Evolutionary conservation across 2,888 invertebrate species (phyloP).

Genomic region (Poecilus cupreus): DNA sequence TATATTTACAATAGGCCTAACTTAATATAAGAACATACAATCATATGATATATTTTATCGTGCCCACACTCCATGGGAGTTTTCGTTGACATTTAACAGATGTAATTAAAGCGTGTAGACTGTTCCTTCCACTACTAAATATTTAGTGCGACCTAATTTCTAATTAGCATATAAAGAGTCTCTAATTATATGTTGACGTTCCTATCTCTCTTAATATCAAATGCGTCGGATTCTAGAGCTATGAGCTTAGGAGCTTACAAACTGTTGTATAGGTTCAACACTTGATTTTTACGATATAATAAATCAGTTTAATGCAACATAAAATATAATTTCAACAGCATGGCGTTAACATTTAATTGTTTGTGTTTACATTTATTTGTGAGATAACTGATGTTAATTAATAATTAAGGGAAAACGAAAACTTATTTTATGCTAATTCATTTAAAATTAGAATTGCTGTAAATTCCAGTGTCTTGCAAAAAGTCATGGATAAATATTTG

Average conservation of each 20-base stretch:
- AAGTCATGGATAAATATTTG: no score
- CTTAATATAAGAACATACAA: neutral
- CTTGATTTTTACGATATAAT: neutral
- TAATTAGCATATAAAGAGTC: slow-evolving; percentile 55
- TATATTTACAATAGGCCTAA: neutral
- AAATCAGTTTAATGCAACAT: slow-evolving; percentile 4
- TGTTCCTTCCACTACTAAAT: slow-evolving; percentile 16
- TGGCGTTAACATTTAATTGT: neutral
- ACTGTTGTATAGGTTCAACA: neutral
- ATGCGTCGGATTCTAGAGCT: slow-evolving; percentile 1
- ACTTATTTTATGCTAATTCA: no score
- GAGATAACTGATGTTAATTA: neutral
- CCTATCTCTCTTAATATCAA: slow-evolving; percentile 7
- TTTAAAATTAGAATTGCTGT: neutral
- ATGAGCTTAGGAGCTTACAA: neutral
- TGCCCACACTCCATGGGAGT: neutral
- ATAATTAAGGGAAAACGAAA: no score
- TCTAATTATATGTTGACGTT: slow-evolving; percentile 38
- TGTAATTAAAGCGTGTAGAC: slow-evolving; percentile 32
- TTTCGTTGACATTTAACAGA: slow-evolving; percentile 42
- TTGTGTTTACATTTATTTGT: neutral
- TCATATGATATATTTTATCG: neutral
- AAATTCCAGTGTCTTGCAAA: neutral
- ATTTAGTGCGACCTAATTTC: slow-evolving; percentile 37
- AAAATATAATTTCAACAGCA: neutral